Evolutionary conservation across 2,113 vertebrate species (phyloP), one percentile per base, ranked within the genome.

Genomic region (Eubucco bourcierii): DNA sequence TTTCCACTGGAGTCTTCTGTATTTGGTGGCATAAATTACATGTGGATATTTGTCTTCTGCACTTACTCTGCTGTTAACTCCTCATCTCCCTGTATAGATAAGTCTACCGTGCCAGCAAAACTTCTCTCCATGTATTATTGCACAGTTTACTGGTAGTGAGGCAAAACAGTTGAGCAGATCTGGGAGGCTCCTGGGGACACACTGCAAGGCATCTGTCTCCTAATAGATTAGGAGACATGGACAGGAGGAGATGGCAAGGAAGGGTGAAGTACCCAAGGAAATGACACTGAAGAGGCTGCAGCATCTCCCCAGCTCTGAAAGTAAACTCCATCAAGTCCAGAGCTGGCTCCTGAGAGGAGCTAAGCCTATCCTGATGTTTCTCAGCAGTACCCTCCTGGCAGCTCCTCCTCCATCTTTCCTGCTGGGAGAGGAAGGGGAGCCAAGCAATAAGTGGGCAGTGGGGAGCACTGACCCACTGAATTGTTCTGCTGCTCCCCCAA

Each of bases 11-110:
- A 92, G 70, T 79, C 71, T 68, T 80, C 47, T 84, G 27, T 84
- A 50, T 87, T 80, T 89, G 52, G 46, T 84, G 84, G 76, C 37
- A 63, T 92, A 55, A 90, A 73, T 96, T 90, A 44, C 72, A 70
- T 46, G 60, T 88, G 39, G 67, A 55, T 17, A 37, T 96, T 93
- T 91, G 77, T 95, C 86, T 88, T 84, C 77, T 93, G 70, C 63
- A 27, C 33, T 87, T 86, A 31, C 1, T 76, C 28, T 84, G 23
- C 59, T 84, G 6, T 89, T 94, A 94, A 84, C 59, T 96, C 84
- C 13, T 94, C 18, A 17, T 79, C 37, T 84, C 12, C 44, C 37
- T 58, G 39, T 18, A 2, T 76, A 55, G 28, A 2, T 66, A 90
- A 77, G 63, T 64, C 37, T 90, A 20, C 67, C 55, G 41, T 87